These are phyloP conservation scores for Percina caprodes DNA, from an alignment of 2,113 vertebrate genomes.

Conservation along the genomic window DNA sequence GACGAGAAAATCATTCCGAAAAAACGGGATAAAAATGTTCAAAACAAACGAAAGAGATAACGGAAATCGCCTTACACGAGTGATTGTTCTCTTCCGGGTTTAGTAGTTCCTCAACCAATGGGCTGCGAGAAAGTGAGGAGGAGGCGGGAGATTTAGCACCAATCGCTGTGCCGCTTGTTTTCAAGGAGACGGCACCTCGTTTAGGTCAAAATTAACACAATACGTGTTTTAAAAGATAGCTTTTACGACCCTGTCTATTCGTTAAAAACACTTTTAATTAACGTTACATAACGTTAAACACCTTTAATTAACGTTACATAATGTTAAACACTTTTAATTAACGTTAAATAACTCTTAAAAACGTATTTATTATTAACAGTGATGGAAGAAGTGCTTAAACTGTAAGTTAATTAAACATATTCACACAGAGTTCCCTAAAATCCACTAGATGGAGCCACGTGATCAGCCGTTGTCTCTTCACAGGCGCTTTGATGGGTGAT, in stretches of 20 bases:
- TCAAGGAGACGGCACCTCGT: not conserved
- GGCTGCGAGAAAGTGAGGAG: fast-evolving
- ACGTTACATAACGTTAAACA: no score
- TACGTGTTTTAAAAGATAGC: not conserved
- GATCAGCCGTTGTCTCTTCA: no score
- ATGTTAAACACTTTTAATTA: not conserved
- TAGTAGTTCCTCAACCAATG: not conserved
- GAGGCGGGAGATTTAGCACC: not conserved
- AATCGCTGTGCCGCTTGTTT: not conserved
- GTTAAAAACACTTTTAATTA: not conserved
- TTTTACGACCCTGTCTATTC: not conserved
- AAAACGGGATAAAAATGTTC: not conserved
- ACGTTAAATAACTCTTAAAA: no score
- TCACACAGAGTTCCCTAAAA: no score
- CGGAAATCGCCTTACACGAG: not conserved
- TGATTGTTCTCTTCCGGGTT: not conserved
- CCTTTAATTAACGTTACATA: no score
- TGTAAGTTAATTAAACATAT: no score
- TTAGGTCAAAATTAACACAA: not conserved
- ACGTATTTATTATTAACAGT: no score
- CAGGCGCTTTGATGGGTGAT: no score
- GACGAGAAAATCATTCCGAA: fast-evolving
- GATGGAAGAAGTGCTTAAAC: no score
- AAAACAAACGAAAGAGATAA: not conserved
- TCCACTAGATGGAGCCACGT: no score